phyloP scores from a whole-genome alignment of 2,888 invertebrate species.

The Candidula unifasciata region DNA sequence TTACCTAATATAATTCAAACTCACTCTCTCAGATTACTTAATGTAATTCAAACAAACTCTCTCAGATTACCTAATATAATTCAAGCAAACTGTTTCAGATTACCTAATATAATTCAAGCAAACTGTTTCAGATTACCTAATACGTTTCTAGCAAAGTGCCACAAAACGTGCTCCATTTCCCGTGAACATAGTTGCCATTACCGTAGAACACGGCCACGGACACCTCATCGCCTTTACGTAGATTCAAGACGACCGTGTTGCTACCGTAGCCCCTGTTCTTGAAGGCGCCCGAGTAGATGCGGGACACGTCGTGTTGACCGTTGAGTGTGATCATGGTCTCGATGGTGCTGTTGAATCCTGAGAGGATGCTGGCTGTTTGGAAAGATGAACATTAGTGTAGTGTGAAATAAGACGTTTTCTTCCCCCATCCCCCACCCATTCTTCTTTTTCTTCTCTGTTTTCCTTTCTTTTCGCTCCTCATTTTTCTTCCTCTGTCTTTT shows the following conservation, averaged over 20 bases:
- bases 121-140: background rate
- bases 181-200: slow-evolving; percentile 57
- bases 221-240: slow-evolving; percentile 53
- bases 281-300: slow-evolving; percentile 54
- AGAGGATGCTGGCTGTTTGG: slow-evolving; percentile 52
- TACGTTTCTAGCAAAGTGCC: slow-evolving; percentile 46
- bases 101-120: no score
- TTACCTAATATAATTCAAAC: no score
- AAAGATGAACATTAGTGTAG: no score
- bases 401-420: no score
- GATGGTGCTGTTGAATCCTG: slow-evolving; percentile 56
- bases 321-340: slow-evolving; percentile 55
- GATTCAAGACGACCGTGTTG: slow-evolving; percentile 51
- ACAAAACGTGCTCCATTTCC: slow-evolving; percentile 57
- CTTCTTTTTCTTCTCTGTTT: no score
- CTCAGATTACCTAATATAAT: no score
- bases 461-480: no score
- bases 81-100: no score
- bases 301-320: slow-evolving; percentile 50
- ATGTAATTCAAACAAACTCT: no score
- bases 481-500: no score
- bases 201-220: slow-evolving; percentile 54
- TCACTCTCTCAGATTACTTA: no score
- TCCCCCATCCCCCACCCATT: no score
- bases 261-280: slow-evolving; percentile 55